Percentiles rank a stretch among this genome's conserved stretches.
These are phyloP conservation scores for Stenichneumon culpator DNA, from an alignment of 2,888 invertebrate genomes.

Conservation along the genomic window DNA sequence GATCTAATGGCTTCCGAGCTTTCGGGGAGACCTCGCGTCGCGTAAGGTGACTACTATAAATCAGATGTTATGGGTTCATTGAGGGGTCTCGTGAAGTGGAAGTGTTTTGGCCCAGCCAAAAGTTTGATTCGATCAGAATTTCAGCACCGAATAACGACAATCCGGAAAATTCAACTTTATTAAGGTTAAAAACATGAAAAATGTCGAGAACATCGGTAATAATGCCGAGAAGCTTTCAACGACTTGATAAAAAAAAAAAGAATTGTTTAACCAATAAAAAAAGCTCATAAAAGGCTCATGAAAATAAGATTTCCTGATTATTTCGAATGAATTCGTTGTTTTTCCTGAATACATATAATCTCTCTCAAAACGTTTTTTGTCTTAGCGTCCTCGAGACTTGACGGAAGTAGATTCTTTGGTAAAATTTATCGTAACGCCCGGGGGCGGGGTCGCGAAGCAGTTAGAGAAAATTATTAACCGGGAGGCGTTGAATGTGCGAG, in stretches of 20 bases:
- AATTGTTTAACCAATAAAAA: too few relatives aligned
- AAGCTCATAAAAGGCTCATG: too few relatives aligned
- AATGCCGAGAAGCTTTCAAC: too few relatives aligned
- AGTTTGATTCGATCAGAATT: not conserved
- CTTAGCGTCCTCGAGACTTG: not conserved
- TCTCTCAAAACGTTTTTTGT: not conserved
- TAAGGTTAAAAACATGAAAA: too few relatives aligned
- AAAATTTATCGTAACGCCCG: constrained; percentile 1
- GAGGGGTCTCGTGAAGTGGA: not conserved
- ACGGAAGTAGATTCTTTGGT: not conserved
- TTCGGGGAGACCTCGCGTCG: not conserved
- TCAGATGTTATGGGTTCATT: not conserved
- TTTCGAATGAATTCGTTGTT: too few relatives aligned
- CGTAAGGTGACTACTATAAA: not conserved
- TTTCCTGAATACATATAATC: too few relatives aligned
- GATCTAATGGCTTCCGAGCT: constrained; percentile 22
- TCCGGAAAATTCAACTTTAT: too few relatives aligned
- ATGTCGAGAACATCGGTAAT: too few relatives aligned
- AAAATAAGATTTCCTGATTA: too few relatives aligned
- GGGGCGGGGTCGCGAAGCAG: not conserved
- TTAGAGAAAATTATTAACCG: constrained; percentile 41
- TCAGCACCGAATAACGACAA: not conserved
- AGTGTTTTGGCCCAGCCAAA: not conserved
- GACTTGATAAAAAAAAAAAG: too few relatives aligned
- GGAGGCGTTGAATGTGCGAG: constrained; percentile 12